phyloP scores from a whole-genome alignment of 2,113 vertebrate genomes.

The Salvelinus fontinalis region DNA sequence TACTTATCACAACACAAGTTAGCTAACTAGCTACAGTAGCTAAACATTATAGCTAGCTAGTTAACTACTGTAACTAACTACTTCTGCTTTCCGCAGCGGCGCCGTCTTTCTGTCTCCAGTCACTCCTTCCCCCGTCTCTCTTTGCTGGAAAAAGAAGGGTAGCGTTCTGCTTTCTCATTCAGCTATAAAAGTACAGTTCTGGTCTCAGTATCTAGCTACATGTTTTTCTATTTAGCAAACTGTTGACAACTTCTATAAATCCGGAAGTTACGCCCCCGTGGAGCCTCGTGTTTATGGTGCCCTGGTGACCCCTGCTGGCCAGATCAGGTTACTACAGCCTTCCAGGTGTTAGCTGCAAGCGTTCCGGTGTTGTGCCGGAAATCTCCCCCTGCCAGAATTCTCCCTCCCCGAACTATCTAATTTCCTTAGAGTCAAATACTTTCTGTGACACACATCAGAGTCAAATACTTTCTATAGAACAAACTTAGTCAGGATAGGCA shows the following conservation, averaged over 20 bases:
- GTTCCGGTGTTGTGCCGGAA: no score
- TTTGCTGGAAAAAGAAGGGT: no score
- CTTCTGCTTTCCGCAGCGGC: neutral
- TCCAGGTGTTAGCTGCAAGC: no score
- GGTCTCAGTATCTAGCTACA: neutral
- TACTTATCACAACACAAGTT: neutral
- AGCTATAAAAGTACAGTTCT: neutral
- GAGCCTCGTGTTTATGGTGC: no score
- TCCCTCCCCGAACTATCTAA: no score
- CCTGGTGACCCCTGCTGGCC: neutral
- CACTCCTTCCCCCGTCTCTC: neutral
- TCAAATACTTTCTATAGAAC: no score
- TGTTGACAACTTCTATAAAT: conserved; percentile 24
- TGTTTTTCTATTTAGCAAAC: conserved; percentile 17
- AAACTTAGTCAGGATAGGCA: no score
- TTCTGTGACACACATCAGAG: no score
- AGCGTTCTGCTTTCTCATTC: neutral
- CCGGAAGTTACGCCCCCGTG: conserved; percentile 28
- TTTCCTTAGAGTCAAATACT: no score
- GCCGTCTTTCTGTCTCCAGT: neutral
- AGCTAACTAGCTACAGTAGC: no score
- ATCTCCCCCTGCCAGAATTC: no score
- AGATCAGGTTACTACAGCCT: neutral
- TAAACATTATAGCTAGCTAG: neutral
- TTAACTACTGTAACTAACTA: neutral